Base-by-base conservation (phyloP, 1,140 invertebrate genomes). In the Pseudomyrmex flavicornis region DNA sequence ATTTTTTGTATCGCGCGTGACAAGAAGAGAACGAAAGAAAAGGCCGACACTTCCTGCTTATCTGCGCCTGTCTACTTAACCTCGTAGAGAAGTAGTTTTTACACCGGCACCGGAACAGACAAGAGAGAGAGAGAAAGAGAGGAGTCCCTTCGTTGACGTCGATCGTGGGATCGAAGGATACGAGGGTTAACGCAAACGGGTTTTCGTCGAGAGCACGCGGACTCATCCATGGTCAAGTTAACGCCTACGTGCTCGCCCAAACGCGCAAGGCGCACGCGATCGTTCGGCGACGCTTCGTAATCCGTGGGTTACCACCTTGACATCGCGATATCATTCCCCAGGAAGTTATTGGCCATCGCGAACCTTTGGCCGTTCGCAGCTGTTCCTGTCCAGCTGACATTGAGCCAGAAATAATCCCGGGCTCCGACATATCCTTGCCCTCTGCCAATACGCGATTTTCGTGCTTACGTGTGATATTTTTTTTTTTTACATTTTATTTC, bases 291-390 rank as follows among this genome's bases (percentile, higher is more conserved):
- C 63, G 74, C 77, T 56, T 76, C 62, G 77, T 88, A 85, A 90
- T 89, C 85, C 83, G 69, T 82, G 82, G 88, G 77, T 83, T 85
- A 85, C 48, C 84, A 52, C 65, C 61, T 76, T 59, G 63, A 73
- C 69, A 70, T 61, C 77, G 44, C 66, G 87, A 66, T 86, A 87
- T 90, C 90, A 84, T 90, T 91, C 77, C 66, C 50, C 79, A 82
- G 77, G 63, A 88, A 91, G 85, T 91, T 89, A 91, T 90, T 84
- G 87, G 17, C 85, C 86, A 83, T 88, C 72, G 65, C 52, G 20
- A 66, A 48, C 65, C 72, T 73, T 73, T 72, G 61, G n/a, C 13
- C 22, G 65, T 20, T 59, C 72, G 46, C 69, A 77, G 50, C 61
- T 80, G 77, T 68, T 62, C 12, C 66, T 56, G 22, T 84, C 58